Base-by-base conservation (phyloP, 2,797 vertebrate species). In the Coendou prehensilis region DNA sequence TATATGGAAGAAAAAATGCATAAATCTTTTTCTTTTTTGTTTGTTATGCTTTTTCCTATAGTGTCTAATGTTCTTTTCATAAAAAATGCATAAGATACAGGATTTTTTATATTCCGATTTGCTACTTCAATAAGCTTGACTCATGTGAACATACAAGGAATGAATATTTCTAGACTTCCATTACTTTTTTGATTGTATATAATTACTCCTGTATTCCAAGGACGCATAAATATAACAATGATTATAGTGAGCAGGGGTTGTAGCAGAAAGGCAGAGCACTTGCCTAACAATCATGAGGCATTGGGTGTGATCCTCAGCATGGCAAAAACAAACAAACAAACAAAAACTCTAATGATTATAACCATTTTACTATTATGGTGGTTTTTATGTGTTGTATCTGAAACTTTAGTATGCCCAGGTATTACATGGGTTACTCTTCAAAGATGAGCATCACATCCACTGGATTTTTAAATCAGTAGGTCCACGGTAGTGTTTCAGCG, bases 61-160 rank as follows among this genome's bases (percentile, higher is more conserved):
- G 82, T 83, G 4, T 30, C 30, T 64, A 83, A 30, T n/a, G 7
- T 33, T 45, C 6, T 87, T 30, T 75, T 5, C 47, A 28, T 80
- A 69, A 95, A 26, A 88, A 91, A 94, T 45, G 13, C 11, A 45
- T 57, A 83, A 59, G 10, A 67, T 71, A 71, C 0, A 37, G 20
- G 17, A 3, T 6, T 17, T 87, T 97, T 87, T 75, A 86, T 50
- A 57, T 37, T 1, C 6, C 63, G 20, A 79, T 83, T 64, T 93
- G 28, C 1, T 75, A 54, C 15, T 63, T 87, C 26, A 63, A 47
- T 47, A 73, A 92, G 1, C 3, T n/a, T 82, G 82, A 28, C 6
- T 94, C 76, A 91, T 75, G 47, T 87, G 11, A 41, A 10, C 28
- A 86, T 61, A 54, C 82, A 89, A 93, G 15, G n/a, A 89, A 22